Percentiles rank a stretch among this genome's conserved stretches.
Evolutionary conservation across 2,797 vertebrate genomes (phyloP).

Genomic region (Valencia hispanica): DNA sequence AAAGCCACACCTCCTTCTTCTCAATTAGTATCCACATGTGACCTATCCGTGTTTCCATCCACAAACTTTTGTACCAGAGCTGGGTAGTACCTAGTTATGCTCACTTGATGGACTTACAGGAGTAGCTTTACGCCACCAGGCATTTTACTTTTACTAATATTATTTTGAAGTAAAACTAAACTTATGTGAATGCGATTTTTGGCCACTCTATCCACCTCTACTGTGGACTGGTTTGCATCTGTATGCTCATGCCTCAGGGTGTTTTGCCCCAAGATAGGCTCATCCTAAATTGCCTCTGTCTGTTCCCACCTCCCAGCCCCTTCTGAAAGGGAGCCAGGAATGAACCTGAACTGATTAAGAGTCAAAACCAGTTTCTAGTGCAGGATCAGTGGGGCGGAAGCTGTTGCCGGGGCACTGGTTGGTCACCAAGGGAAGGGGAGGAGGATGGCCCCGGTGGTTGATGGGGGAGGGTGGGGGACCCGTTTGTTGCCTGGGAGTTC

Average conservation of each 20-base stretch:
- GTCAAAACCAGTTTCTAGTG: slow-evolving; percentile 81
- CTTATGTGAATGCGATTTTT: neutral
- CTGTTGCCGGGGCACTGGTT: slow-evolving; percentile 71
- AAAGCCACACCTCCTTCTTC: slow-evolving; percentile 60
- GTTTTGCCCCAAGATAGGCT: neutral
- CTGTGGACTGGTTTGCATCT: neutral
- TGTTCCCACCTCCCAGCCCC: slow-evolving; percentile 68
- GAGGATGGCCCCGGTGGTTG: slow-evolving; percentile 21
- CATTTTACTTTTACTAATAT: neutral
- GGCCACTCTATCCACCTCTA: neutral
- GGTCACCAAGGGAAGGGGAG: slow-evolving; percentile 53
- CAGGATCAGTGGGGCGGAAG: slow-evolving; percentile 78
- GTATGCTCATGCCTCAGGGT: neutral
- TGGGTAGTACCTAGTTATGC: neutral
- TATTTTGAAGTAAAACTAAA: neutral
- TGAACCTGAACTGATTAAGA: slow-evolving; percentile 79
- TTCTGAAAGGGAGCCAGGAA: slow-evolving; percentile 66
- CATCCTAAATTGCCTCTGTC: slow-evolving; percentile 38
- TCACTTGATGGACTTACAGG: too few species aligned
- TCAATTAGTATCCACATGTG: slow-evolving; percentile 27
- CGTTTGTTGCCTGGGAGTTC: slow-evolving; percentile 71
- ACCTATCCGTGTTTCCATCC: neutral
- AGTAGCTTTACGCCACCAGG: neutral
- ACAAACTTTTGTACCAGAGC: neutral
- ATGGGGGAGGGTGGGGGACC: slow-evolving; percentile 48